phyloP scores from a whole-genome alignment of 2,888 invertebrate species.

The Fragum sueziense region DNA sequence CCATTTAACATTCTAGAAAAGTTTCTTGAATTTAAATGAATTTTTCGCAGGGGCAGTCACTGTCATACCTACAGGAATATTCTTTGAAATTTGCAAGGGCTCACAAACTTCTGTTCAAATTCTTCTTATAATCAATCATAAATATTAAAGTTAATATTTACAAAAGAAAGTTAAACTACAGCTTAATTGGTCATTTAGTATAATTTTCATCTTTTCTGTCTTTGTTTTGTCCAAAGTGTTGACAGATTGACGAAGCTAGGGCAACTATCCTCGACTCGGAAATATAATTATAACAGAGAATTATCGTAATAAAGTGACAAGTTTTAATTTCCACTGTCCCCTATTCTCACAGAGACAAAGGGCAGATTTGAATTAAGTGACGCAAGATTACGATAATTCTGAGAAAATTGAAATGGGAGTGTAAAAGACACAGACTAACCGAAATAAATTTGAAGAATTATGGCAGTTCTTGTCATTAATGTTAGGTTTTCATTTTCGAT shows the following conservation, averaged over 20 bases:
- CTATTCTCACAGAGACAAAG: conserved; percentile 44
- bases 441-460: conserved; percentile 60
- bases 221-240: conserved; percentile 23
- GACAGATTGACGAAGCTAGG: conserved; percentile 25
- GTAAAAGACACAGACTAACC: conserved; percentile 35
- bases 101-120: too few relatives aligned
- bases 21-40: too few relatives aligned
- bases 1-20: too few relatives aligned
- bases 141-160: too few relatives aligned
- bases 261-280: background rate
- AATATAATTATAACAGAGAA: conserved; percentile 52
- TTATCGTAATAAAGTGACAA: conserved; percentile 57
- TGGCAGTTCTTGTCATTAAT: conserved; percentile 57
- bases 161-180: too few relatives aligned
- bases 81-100: too few relatives aligned
- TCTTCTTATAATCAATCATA: too few relatives aligned
- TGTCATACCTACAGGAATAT: too few relatives aligned
- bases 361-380: conserved; percentile 60
- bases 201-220: conserved; percentile 11
- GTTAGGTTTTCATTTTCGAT: conserved; percentile 58
- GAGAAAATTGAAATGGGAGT: conserved; percentile 53
- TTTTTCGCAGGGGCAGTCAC: too few relatives aligned
- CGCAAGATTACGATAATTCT: conserved; percentile 55
- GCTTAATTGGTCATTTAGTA: conserved; percentile 12
- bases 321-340: conserved; percentile 58